phyloP scores from a whole-genome alignment of 2,888 invertebrate species.

The Apotomis capreana region DNA sequence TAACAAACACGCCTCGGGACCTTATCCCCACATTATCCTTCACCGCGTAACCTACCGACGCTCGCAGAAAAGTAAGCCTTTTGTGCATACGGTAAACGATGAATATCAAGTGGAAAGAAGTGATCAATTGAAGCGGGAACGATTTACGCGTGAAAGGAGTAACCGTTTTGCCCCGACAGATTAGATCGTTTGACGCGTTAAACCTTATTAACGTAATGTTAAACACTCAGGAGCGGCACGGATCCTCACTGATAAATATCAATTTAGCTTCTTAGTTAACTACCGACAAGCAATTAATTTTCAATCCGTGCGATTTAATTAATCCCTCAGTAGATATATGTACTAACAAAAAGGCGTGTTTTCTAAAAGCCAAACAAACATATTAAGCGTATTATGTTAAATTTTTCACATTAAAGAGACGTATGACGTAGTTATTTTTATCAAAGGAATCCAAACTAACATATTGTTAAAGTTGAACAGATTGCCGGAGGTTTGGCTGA shows the following conservation, averaged over 20 bases:
- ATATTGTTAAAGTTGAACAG: too few species aligned
- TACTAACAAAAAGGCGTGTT: background rate
- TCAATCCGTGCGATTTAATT: slow-evolving; percentile 24
- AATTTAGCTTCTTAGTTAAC: slow-evolving; percentile 36
- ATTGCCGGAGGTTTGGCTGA: too few species aligned
- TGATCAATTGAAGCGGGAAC: slow-evolving; percentile 60
- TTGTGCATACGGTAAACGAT: slow-evolving; percentile 52
- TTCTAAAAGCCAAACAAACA: background rate
- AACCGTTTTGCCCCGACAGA: slow-evolving; percentile 65
- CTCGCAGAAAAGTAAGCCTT: slow-evolving; percentile 63
- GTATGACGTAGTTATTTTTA: too few species aligned
- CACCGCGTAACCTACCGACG: slow-evolving; percentile 58
- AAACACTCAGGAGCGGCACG: slow-evolving; percentile 50
- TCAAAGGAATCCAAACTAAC: too few species aligned
- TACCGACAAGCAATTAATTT: slow-evolving; percentile 29
- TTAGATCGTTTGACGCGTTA: slow-evolving; percentile 67
- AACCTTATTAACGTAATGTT: slow-evolving; percentile 64
- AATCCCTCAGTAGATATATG: slow-evolving; percentile 11
- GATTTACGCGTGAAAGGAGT: slow-evolving; percentile 68
- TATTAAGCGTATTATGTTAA: too few species aligned
- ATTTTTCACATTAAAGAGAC: too few species aligned
- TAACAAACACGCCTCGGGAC: slow-evolving; percentile 75
- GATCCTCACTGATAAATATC: slow-evolving; percentile 43
- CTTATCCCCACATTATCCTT: slow-evolving; percentile 70
- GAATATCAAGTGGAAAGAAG: slow-evolving; percentile 49